Percentiles rank a stretch among this genome's conserved stretches.
Evolutionary conservation across 2,113 vertebrate species (phyloP).

Genomic region (Alouatta palliata): DNA sequence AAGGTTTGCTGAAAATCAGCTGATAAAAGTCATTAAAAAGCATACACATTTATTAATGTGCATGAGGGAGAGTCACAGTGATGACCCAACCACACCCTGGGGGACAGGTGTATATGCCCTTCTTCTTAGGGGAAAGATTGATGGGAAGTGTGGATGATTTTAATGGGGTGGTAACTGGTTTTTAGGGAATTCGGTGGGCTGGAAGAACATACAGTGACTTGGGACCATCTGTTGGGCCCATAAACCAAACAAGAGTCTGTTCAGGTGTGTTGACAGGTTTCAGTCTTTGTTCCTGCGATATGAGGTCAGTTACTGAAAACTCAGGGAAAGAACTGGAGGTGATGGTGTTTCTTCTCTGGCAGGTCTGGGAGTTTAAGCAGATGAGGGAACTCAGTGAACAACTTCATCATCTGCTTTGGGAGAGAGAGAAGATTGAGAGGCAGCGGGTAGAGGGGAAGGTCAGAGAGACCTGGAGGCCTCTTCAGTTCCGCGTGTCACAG

Average conservation of each 20-base stretch:
- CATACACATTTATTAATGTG: not conserved
- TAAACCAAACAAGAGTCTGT: not conserved
- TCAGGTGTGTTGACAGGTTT: not conserved
- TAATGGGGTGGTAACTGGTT: not conserved
- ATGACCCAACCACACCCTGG: not conserved
- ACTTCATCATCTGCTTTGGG: not conserved
- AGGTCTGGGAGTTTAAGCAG: not conserved
- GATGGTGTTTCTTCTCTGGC: not conserved
- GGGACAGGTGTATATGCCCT: not conserved
- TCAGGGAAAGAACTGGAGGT: not conserved
- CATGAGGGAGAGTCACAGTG: not conserved
- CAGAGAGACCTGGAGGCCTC: not conserved
- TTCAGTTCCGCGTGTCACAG: not conserved
- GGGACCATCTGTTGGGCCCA: not conserved
- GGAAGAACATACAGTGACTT: not conserved
- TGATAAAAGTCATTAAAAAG: not conserved
- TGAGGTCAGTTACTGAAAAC: not conserved
- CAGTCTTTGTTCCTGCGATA: not conserved
- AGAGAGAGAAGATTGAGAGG: not conserved
- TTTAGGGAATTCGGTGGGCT: not conserved
- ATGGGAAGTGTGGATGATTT: not conserved
- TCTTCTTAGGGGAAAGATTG: not conserved
- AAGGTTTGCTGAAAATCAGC: not conserved
- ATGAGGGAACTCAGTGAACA: not conserved
- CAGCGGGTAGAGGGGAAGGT: not conserved